Conservation (phyloP, 2,797 vertebrate genomes). For the Brachyalestes nurse region DNA sequence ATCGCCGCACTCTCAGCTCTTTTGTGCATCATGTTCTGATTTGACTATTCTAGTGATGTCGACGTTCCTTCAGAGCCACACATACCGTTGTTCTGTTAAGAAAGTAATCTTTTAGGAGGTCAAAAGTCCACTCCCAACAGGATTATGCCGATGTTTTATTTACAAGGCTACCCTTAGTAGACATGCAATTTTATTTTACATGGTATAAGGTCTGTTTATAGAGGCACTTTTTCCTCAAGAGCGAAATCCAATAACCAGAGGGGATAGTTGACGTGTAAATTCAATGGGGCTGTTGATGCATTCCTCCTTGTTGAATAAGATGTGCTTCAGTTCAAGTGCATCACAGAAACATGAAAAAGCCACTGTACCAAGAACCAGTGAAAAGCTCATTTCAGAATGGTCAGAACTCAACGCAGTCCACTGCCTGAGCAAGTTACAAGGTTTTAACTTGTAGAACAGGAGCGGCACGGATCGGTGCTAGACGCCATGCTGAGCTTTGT, state of each 20-base stretch:
- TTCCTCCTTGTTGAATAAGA: slow-evolving; percentile 31
- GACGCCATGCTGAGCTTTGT: too few relatives aligned
- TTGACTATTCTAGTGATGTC: not conserved
- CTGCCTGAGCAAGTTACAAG: not conserved
- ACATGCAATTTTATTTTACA: slow-evolving; percentile 8
- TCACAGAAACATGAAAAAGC: slow-evolving; percentile 8
- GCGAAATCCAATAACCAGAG: slow-evolving; percentile 18
- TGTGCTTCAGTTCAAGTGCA: slow-evolving; percentile 34
- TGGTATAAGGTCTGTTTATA: slow-evolving; percentile 12
- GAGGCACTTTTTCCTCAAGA: slow-evolving; percentile 24
- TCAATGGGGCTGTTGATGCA: slow-evolving; percentile 26
- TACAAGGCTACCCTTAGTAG: slow-evolving; percentile 2
- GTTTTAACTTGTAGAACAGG: too few relatives aligned
- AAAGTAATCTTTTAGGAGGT: slow-evolving; percentile 12
- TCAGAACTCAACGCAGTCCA: not conserved
- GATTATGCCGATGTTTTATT: slow-evolving; percentile 33
- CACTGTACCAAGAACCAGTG: not conserved
- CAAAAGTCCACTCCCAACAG: slow-evolving; percentile 4
- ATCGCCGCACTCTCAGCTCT: not conserved
- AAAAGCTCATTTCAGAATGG: slow-evolving; percentile 15
- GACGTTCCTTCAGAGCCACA: not conserved
- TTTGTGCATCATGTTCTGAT: not conserved
- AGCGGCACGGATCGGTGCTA: too few relatives aligned
- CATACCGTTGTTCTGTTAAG: not conserved
- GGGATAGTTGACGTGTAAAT: slow-evolving; percentile 22